Base-by-base conservation (phyloP, 2,888 invertebrate genomes). In the Helleia helle region DNA sequence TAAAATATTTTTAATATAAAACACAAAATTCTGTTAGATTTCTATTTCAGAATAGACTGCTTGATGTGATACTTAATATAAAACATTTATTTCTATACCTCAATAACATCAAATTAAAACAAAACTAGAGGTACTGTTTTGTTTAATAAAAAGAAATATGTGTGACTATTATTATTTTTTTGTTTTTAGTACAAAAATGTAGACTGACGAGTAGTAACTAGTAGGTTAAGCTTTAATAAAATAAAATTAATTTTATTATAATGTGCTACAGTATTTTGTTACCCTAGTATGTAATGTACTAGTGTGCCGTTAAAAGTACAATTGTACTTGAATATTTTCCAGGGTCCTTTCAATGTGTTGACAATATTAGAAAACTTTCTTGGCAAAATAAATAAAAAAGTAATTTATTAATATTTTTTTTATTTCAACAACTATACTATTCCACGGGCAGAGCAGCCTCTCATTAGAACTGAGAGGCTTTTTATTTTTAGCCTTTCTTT, bases 21-120 rank as follows among this genome's bases (percentile, higher is more conserved):
- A 18, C 17, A 6, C 18, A 22, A 38, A 38, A 15, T 38, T 29
- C 22, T 15, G 14, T 38, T 29, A 17, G 9, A 18, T 39, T 39
- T 39, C 38, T 39, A 39, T 24, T 43, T 45, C 43, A 12, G 18
- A 36, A 39, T 41, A 46, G 49, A 49, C 48, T 48, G 49, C 34
- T 42, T 44, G 41, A 41, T 49, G 49, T 49, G 49, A 49, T 48
- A 49, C 24, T 24, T 29, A 17, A 14, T 39, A 27, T 25, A 39
- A 31, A 30, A 9, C 17, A 4, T 11, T 6, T 18, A 4, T 11
- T 6, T 18, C 18, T n/a, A 6, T 31, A 17, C 7, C 7, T 31
- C 11, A 3, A 3, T 18, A 5, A 18, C 5, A n/a, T n/a, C n/a
- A n/a, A n/a, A n/a, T n/a, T n/a, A 15, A 29, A 5, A 15, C 29